These are phyloP conservation scores for Phaethornis superciliosus DNA, from an alignment of 2,113 vertebrate species.

Conservation along the genomic window DNA sequence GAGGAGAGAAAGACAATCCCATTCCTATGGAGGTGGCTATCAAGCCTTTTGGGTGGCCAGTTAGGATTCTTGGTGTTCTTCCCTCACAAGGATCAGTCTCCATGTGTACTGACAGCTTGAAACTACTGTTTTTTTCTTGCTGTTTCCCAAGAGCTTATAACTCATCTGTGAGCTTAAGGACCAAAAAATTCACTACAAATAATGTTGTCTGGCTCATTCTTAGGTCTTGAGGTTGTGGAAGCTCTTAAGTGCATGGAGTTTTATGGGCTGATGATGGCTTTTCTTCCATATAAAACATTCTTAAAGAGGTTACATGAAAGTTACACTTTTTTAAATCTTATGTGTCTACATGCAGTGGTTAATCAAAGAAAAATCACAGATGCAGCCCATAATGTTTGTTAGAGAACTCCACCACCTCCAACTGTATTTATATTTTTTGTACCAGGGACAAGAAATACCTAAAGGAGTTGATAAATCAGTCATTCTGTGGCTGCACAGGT, in stretches of 20 bases:
- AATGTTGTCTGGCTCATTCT: background rate
- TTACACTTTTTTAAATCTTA: background rate
- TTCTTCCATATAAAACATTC: background rate
- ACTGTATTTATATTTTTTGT: background rate
- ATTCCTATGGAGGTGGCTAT: rapidly evolving
- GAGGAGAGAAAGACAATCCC: background rate
- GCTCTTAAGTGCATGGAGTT: background rate
- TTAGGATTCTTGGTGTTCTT: background rate
- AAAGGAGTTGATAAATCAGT: background rate
- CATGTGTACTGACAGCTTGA: background rate
- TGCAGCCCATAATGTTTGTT: background rate
- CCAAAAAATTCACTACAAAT: background rate
- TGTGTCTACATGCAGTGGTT: background rate
- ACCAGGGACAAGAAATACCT: background rate
- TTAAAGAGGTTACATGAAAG: background rate
- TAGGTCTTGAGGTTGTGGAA: background rate
- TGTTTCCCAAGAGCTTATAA: background rate
- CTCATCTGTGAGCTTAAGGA: background rate
- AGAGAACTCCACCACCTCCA: background rate
- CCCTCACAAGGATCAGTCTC: background rate
- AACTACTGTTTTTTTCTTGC: background rate
- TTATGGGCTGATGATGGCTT: background rate
- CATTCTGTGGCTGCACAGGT: background rate
- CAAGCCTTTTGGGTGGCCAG: background rate
- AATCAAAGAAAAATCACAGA: background rate